Evolutionary conservation across 2,113 vertebrate species (phyloP).

Genomic region (Columbina picui): DNA sequence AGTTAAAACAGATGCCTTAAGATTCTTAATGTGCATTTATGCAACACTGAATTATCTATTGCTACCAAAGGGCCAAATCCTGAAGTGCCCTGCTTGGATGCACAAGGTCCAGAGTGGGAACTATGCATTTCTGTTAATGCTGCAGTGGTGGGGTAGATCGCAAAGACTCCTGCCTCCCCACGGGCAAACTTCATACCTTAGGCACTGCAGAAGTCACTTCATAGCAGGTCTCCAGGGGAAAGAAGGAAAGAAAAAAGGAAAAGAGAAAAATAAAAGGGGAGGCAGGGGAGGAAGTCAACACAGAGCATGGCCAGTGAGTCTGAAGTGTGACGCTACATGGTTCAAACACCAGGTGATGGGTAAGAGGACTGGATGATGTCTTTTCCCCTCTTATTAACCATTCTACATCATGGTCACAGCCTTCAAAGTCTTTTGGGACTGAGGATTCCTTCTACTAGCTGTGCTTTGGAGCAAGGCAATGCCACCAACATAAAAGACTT

Average conservation of each 20-base stretch:
- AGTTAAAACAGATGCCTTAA: conserved; percentile 80
- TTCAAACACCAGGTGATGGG: not conserved
- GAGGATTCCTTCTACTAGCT: conserved; percentile 14
- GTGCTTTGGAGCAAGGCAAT: conserved; percentile 33
- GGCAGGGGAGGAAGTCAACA: rapidly evolving
- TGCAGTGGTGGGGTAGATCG: conserved; percentile 10
- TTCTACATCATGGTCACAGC: not conserved
- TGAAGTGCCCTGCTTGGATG: conserved; percentile 69
- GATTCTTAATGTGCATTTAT: conserved; percentile 73
- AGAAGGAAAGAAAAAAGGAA: not conserved
- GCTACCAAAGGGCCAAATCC: conserved; percentile 69
- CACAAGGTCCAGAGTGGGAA: conserved; percentile 65
- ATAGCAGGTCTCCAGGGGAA: not conserved
- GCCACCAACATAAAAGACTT: conserved; percentile 2
- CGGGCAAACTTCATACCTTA: not conserved
- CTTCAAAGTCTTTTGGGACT: not conserved
- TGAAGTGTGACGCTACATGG: not conserved
- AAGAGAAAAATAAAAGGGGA: not conserved
- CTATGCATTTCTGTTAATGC: conserved; percentile 68
- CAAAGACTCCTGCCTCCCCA: conserved; percentile 23
- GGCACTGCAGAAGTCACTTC: conserved; percentile 43
- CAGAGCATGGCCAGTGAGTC: not conserved
- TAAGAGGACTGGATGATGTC: not conserved
- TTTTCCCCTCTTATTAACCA: not conserved
- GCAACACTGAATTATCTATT: conserved; percentile 66